These are phyloP conservation scores for Clupea harengus DNA, from an alignment of 2,113 vertebrate species.

Conservation along the genomic window DNA sequence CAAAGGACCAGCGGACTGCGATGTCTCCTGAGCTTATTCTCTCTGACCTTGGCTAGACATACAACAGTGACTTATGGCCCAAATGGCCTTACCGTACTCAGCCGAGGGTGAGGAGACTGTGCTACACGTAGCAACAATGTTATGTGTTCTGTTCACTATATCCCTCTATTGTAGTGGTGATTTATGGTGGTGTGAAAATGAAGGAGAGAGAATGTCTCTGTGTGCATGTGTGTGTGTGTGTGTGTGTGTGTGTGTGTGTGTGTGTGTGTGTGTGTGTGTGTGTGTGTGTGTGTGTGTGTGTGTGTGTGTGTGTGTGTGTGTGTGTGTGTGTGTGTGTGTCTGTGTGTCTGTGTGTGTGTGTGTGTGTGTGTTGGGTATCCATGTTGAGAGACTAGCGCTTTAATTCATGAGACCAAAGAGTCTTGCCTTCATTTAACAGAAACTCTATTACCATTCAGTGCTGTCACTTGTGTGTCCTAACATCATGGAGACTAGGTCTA, in stretches of 20 bases:
- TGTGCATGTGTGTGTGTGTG: slow-evolving; percentile 4
- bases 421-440: neutral
- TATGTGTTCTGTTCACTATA: neutral
- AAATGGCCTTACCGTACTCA: neutral
- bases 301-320: neutral
- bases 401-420: neutral
- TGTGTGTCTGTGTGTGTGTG: neutral
- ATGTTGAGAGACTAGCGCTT: neutral
- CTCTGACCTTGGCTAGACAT: neutral
- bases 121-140: neutral
- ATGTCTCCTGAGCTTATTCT: neutral
- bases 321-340: neutral
- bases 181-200: neutral
- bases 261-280: neutral
- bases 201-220: neutral
- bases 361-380: neutral
- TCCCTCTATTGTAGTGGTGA: neutral
- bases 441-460: neutral
- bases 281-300: neutral
- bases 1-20: neutral
- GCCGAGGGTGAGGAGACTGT: neutral
- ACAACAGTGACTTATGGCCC: neutral
- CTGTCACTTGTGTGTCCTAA: neutral
- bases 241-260: neutral
- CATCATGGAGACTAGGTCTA: neutral